Percentiles rank a stretch among this genome's conserved stretches.
Evolutionary conservation across 2,797 vertebrate genomes (phyloP).

Genomic region (Manis javanica): DNA sequence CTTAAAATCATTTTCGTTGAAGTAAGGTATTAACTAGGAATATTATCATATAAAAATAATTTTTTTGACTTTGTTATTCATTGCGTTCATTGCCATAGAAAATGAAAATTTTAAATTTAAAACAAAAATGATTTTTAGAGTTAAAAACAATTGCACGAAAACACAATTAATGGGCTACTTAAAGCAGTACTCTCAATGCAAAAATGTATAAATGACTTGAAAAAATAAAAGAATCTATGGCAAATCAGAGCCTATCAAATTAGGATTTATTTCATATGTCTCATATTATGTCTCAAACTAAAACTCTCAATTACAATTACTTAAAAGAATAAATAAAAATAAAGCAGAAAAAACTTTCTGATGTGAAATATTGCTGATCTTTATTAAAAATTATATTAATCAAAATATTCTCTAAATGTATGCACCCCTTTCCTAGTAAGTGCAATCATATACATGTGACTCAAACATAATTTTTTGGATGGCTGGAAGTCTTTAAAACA

Average conservation of each 20-base stretch:
- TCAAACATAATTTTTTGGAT: slow-evolving; percentile 7
- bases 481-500: not conserved
- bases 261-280: not conserved
- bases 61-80: not conserved
- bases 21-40: not conserved
- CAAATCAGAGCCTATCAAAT: not conserved
- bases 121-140: not conserved
- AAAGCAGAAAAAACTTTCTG: slow-evolving; percentile 1
- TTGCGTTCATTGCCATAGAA: not conserved
- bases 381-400: not conserved
- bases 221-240: not conserved
- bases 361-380: not conserved
- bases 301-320: not conserved
- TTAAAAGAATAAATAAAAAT: slow-evolving; percentile 12
- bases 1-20: not conserved
- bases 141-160: not conserved
- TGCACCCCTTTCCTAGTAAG: not conserved
- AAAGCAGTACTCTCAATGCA: not conserved
- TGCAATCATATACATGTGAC: not conserved
- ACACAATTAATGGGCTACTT: not conserved
- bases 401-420: not conserved
- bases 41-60: not conserved
- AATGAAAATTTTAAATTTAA: slow-evolving; percentile 25
- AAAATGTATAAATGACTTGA: not conserved
- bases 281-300: not conserved